Evolutionary conservation across 2,888 invertebrate species (phyloP), one percentile per base, ranked within the genome.

Genomic region (Chirona hameri): DNA sequence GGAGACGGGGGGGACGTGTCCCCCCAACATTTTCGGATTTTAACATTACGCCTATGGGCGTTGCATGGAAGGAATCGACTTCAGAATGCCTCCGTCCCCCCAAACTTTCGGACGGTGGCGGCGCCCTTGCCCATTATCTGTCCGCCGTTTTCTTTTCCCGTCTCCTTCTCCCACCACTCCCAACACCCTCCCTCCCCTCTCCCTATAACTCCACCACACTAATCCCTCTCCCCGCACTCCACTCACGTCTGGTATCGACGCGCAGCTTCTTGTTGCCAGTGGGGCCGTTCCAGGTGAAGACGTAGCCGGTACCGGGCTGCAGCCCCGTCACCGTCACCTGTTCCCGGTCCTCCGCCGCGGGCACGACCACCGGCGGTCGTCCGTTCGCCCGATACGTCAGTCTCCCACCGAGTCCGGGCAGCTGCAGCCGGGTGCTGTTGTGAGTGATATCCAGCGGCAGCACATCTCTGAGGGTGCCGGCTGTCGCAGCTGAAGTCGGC

Each of bases 371-470:
- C 18, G 48, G 15, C 21, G 48, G 27, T 4, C 29, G 27, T 4
- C 80, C 80, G 27, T 48, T 27, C 18, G 80, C 52, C 5, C 27
- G 55, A 29, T 80, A 80, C 15, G 15, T 14, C 80, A 80, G 55
- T 27, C 31, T 14, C 15, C 80, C 80, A 52, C 80, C 80, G 52
- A 15, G 15, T 0, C n/a, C 27, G 29, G 80, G 80, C 80, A 80
- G 80, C 52, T 48, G 48, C 27, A 80, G 48, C 52, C 15, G 48
- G 12, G 80, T 80, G 80, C 52, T 55, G 80, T 80, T 80, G 80
- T 80, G 80, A 3, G 80, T 52, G 46, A 76, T 76, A 0, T 9
- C 39, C 46, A 76, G 76, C 24, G 76, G 76, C 39, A 76, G 46
- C 39, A 76, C n/a, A 27, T 69, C 69, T 12, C 39, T 39, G 39